A percentile compares a stretch with the other conserved stretches of the same genome.
Evolutionary conservation across 2,113 vertebrate genomes (phyloP).

Genomic region (Vimba vimba): DNA sequence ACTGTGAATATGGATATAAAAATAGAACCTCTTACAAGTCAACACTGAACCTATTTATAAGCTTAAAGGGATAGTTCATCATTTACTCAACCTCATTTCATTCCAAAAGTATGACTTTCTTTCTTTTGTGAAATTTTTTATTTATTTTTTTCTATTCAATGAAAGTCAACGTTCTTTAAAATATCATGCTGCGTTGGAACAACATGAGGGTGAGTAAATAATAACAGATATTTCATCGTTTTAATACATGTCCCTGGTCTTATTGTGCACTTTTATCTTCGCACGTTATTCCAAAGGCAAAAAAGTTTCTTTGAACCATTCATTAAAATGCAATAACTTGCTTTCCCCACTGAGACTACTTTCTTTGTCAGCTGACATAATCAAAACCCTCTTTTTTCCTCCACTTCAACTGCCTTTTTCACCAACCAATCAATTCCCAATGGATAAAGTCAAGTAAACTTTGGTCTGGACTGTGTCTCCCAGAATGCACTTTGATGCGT

Average conservation of each 20-base stretch:
- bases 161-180: not conserved
- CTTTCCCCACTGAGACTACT: not conserved
- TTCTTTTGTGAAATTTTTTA: not conserved
- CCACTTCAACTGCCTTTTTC: not conserved
- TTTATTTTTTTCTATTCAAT: too few relatives aligned
- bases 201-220: not conserved
- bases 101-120: not conserved
- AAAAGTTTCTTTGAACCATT: not conserved
- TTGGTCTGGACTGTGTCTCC: conserved; percentile 8
- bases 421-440: not conserved
- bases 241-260: not conserved
- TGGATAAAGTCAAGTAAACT: not conserved
- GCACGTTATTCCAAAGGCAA: not conserved
- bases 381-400: not conserved
- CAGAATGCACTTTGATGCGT: conserved; percentile 28
- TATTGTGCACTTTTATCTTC: not conserved
- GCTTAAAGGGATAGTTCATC: not conserved
- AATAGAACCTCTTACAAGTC: not conserved
- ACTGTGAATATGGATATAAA: not conserved
- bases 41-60: not conserved
- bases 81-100: not conserved
- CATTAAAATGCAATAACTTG: not conserved
- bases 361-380: not conserved
- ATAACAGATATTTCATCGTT: not conserved
- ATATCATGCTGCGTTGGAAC: not conserved